These are phyloP conservation scores for Semotilus atromaculatus DNA, from an alignment of 2,797 vertebrate species.

Conservation along the genomic window DNA sequence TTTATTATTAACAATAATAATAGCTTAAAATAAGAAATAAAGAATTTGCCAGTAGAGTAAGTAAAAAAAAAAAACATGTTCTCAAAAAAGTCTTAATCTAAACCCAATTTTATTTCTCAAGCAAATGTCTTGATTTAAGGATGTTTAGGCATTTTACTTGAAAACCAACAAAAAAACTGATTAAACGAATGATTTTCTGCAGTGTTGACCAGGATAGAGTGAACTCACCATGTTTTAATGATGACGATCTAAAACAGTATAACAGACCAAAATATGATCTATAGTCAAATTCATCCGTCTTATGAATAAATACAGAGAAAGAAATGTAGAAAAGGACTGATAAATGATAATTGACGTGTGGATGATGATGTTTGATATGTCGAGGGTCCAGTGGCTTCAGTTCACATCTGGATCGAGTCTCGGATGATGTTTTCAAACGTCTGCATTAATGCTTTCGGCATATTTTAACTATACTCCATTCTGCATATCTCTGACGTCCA, in stretches of 20 bases:
- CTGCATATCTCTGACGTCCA: neutral
- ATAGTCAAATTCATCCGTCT: neutral
- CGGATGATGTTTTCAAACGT: neutral
- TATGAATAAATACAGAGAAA: neutral
- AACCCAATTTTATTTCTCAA: neutral
- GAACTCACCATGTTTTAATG: neutral
- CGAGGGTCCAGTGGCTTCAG: too few relatives aligned
- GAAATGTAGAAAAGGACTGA: neutral
- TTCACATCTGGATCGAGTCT: neutral
- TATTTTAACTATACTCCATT: neutral
- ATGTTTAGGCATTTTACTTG: neutral
- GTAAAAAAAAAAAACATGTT: neutral
- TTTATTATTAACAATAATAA: neutral
- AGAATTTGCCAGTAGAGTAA: neutral
- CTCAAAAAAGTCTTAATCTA: neutral
- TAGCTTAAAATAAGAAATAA: neutral
- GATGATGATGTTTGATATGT: neutral
- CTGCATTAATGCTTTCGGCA: neutral
- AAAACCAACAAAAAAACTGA: neutral
- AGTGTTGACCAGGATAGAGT: neutral
- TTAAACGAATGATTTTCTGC: neutral
- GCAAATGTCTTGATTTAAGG: neutral
- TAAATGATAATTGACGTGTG: too few relatives aligned
- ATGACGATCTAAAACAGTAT: neutral
- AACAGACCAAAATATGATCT: neutral